phyloP scores from a whole-genome alignment of 2,888 invertebrate species.

The Lycaena phlaeas region DNA sequence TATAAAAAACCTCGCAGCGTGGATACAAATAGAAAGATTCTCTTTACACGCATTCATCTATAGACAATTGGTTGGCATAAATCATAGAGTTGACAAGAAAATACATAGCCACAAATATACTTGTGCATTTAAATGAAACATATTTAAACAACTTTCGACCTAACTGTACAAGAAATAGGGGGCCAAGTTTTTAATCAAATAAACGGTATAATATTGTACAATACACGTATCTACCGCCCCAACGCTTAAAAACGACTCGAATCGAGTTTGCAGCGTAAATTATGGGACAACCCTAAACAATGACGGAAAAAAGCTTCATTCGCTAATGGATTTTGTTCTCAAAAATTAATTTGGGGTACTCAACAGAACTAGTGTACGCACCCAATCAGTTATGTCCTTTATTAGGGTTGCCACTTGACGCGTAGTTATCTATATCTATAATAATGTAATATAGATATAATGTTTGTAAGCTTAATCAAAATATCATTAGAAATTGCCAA shows the following conservation, averaged over 20 bases:
- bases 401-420: conserved; percentile 24
- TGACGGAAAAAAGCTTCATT: conserved; percentile 55
- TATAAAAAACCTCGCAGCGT: conserved; percentile 39
- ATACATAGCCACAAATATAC: conserved; percentile 35
- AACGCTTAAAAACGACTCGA: conserved; percentile 60
- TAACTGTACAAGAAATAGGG: conserved; percentile 20
- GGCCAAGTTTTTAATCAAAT: conserved; percentile 8
- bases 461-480: too few relatives aligned
- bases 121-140: conserved; percentile 12
- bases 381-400: conserved; percentile 47
- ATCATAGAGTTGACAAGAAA: conserved; percentile 69
- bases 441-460: too few relatives aligned
- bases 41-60: conserved; percentile 63
- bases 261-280: conserved; percentile 65
- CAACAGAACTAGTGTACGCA: conserved; percentile 57
- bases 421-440: not conserved
- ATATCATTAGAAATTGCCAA: too few relatives aligned
- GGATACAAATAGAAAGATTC: conserved; percentile 61
- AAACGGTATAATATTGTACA: conserved; percentile 18
- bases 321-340: conserved; percentile 71
- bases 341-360: conserved; percentile 71
- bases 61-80: conserved; percentile 64
- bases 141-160: conserved; percentile 22
- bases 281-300: conserved; percentile 67
- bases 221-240: conserved; percentile 54